A percentile compares a stretch with the other conserved stretches of the same genome.
phyloP scores from a whole-genome alignment of 2,797 vertebrate genomes.

The Sparus aurata region DNA sequence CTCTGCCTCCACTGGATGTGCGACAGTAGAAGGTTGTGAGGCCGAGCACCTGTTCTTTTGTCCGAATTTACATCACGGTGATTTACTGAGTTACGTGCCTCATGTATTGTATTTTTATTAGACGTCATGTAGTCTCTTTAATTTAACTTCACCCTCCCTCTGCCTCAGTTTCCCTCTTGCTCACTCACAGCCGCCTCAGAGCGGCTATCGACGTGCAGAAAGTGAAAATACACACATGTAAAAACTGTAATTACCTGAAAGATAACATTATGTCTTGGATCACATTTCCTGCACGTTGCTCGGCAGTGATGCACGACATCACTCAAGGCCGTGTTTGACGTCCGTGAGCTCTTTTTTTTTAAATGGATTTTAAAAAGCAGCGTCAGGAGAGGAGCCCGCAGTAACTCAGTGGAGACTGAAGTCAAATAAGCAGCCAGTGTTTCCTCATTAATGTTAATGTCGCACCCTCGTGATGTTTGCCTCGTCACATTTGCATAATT shows the following conservation, averaged over 20 bases:
- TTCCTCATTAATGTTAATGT: conserved; percentile 36
- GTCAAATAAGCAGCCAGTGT: background rate
- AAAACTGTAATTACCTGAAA: conserved; percentile 8
- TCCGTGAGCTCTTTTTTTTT: background rate
- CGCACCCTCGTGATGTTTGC: conserved; percentile 24
- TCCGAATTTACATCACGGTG: too few species aligned
- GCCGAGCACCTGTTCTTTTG: too few species aligned
- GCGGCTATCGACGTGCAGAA: background rate
- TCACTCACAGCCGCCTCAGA: rapidly evolving
- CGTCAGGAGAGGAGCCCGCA: background rate
- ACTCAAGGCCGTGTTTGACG: background rate
- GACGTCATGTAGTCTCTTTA: background rate
- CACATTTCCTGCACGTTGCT: background rate
- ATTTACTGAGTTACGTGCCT: too few species aligned
- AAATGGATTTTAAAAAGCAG: conserved; percentile 14
- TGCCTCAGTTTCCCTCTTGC: background rate
- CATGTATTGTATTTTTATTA: background rate
- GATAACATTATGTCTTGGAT: background rate
- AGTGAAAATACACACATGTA: background rate
- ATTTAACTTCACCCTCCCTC: background rate
- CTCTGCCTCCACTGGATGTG: too few species aligned
- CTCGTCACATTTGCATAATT: conserved; percentile 55
- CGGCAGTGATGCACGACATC: background rate
- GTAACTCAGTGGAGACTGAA: conserved; percentile 6
- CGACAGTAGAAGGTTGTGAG: too few species aligned